Percentiles rank a stretch among this genome's conserved stretches.
Evolutionary conservation across 2,113 vertebrate genomes (phyloP).

Genomic region (Heteronetta atricapilla): DNA sequence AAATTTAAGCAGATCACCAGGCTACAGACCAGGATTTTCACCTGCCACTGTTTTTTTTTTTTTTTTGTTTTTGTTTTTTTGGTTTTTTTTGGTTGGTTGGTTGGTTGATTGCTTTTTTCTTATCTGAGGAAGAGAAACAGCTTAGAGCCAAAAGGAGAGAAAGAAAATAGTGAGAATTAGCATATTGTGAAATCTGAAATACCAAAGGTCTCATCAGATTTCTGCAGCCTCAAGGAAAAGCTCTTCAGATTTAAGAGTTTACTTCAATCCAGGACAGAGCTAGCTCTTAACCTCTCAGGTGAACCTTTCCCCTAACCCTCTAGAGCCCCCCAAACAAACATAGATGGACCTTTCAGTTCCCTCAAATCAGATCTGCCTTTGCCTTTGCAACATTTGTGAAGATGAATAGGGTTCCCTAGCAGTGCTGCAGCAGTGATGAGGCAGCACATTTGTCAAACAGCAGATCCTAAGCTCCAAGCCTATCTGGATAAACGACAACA

Average conservation of each 20-base stretch:
- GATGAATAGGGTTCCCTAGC: neutral
- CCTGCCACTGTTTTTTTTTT: neutral
- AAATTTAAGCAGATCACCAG: neutral
- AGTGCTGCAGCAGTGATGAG: neutral
- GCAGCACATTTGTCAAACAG: constrained; percentile 31
- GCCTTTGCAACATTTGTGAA: constrained; percentile 25
- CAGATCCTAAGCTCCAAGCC: constrained; percentile 16
- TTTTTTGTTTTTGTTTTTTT: neutral
- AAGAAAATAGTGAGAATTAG: neutral
- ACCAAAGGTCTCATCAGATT: neutral
- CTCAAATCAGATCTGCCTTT: neutral
- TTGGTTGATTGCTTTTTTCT: neutral
- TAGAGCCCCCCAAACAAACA: constrained; percentile 42
- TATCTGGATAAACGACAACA: neutral
- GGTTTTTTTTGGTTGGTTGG: no score
- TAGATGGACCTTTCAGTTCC: constrained; percentile 42
- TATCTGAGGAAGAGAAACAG: neutral
- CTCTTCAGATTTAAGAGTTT: neutral
- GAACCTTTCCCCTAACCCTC: neutral
- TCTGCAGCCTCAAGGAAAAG: constrained; percentile 2
- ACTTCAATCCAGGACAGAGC: neutral
- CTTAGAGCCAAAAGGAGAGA: neutral
- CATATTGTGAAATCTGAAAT: constrained; percentile 15
- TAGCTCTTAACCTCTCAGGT: neutral
- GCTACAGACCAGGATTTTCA: neutral